Evolutionary conservation across 2,888 invertebrate species (phyloP).

Genomic region (Agrochola litura): DNA sequence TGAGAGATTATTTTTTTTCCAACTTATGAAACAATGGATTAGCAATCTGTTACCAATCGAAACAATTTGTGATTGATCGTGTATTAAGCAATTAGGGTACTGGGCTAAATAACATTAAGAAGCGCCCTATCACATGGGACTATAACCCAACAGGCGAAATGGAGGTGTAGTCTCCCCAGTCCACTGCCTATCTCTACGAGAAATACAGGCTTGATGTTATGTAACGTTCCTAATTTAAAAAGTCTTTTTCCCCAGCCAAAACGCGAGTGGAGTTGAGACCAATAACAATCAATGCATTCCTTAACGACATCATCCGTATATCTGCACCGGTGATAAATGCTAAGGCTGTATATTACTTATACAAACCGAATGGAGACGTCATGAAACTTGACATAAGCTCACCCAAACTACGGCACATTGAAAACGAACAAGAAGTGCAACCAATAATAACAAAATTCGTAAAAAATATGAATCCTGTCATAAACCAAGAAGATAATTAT

Average conservation of each 20-base stretch:
- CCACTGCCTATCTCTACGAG: too few species aligned
- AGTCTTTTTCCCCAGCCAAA: conserved; percentile 75
- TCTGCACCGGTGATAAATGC: conserved; percentile 74
- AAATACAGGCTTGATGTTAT: background rate
- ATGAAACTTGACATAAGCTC: conserved; percentile 67
- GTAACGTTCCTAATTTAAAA: background rate
- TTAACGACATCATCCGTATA: conserved; percentile 77
- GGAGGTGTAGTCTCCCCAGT: background rate
- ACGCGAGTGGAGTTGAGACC: conserved; percentile 75
- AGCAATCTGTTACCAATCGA: too few species aligned
- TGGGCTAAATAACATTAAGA: too few species aligned
- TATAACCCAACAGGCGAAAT: background rate
- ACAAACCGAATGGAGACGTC: conserved; percentile 77
- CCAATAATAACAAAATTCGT: conserved; percentile 18
- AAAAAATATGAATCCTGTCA: conserved; percentile 55
- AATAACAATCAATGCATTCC: conserved; percentile 68
- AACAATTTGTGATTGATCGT: too few species aligned
- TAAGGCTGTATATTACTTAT: conserved; percentile 71
- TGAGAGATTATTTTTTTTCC: too few species aligned
- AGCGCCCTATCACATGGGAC: background rate
- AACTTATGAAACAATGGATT: too few species aligned
- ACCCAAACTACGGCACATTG: conserved; percentile 33
- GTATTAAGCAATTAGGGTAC: too few species aligned
- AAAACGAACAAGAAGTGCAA: background rate
- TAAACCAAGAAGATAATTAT: conserved; percentile 51